phyloP scores from a whole-genome alignment of 2,888 invertebrate species.

The Melangyna quadrimaculata region DNA sequence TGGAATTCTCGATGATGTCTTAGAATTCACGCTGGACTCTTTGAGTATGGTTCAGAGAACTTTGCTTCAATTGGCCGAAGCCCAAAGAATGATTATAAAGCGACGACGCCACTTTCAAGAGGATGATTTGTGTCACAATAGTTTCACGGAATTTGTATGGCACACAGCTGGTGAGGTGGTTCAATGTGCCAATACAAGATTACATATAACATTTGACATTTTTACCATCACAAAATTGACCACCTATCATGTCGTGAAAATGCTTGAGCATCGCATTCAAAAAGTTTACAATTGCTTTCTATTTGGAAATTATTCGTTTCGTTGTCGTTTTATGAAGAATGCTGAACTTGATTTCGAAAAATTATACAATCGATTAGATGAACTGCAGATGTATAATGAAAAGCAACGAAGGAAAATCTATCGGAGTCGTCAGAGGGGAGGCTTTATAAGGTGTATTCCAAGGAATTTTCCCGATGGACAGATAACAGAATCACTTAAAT shows the following conservation, averaged over 20 bases:
- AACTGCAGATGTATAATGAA: constrained; percentile 77
- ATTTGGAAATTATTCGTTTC: constrained; percentile 74
- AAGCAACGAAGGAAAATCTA: constrained; percentile 75
- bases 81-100: constrained; percentile 74
- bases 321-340: constrained; percentile 76
- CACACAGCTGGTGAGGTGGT: constrained; percentile 75
- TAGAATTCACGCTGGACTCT: constrained; percentile 75
- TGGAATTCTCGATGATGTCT: constrained; percentile 77
- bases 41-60: constrained; percentile 73
- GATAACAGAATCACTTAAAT: constrained; percentile 74
- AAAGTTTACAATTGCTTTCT: constrained; percentile 77
- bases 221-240: constrained; percentile 76
- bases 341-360: constrained; percentile 76
- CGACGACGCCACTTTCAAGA: constrained; percentile 72
- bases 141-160: constrained; percentile 76
- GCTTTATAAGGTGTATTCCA: constrained; percentile 74
- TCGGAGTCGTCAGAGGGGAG: constrained; percentile 50
- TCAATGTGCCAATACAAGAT: constrained; percentile 74
- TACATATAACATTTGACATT: constrained; percentile 75
- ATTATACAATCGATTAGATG: constrained; percentile 76
- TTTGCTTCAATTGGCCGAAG: constrained; percentile 75
- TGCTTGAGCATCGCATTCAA: constrained; percentile 78
- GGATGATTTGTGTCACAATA: constrained; percentile 74
- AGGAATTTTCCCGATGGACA: constrained; percentile 75
- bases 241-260: constrained; percentile 76